Base-by-base conservation (phyloP, 1,140 invertebrate genomes). In the Scaptomyza graminum region DNA sequence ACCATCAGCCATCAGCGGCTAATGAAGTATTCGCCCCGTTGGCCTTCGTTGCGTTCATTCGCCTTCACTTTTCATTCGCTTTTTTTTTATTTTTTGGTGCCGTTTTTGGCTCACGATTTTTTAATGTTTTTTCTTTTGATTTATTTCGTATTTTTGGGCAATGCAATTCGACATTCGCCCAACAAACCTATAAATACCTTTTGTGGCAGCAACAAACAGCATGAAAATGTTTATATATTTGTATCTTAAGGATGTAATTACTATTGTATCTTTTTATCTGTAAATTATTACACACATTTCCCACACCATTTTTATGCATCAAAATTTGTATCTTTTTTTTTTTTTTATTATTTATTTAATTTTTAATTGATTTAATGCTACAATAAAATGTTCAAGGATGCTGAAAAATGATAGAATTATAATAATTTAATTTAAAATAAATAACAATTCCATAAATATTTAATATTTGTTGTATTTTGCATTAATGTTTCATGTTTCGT, bases 21-120 rank as follows among this genome's bases (percentile, higher is more conserved):
- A 78, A 79, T 79, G 60, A 79, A 85, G 79, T 73, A 69, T 74
- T 62, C 65, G 62, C 60, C 73, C 39, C 73, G 59, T 72, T 81
- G 78, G 69, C 78, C 70, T 85, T 87, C 77, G 63, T 22, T 37
- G 16, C 69, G 78, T 78, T 82, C 74, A 52, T 82, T 82, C 57
- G 65, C 69, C 79, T 49, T 47, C 16, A 31, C 52, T 67, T 67
- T 67, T 34, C 31, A 3, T 34, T 34, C 7, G 7, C 1, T 16
- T 39, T 41, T 41, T n/a, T n/a, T n/a, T 41, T 41, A n/a, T 41
- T 41, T n/a, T 5, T 41, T n/a, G n/a, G 9, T 12, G 22, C 34
- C 34, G n/a, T 50, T 59, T 46, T 67, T 46, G 59, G 59, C 54
- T 55, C 28, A 5, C 6, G 22, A 13, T 46, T 44, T 69, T 69